phyloP scores from a whole-genome alignment of 2,888 invertebrate genomes.

The Alcis repandata region DNA sequence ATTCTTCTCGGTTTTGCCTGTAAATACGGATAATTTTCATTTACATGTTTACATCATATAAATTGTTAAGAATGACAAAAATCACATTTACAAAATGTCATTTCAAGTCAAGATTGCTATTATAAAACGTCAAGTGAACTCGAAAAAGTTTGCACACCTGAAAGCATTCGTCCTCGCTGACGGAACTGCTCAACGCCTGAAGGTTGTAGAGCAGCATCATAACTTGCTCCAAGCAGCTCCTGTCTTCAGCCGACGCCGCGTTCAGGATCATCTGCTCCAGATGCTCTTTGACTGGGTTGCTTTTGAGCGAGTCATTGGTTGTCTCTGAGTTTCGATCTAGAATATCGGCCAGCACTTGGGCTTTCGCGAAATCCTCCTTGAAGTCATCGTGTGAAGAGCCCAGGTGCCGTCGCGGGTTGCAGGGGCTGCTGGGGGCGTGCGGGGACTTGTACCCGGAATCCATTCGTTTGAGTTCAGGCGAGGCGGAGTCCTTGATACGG shows the following conservation, averaged over 20 bases:
- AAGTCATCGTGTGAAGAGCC: slow-evolving; percentile 78
- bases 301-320: slow-evolving; percentile 78
- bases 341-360: slow-evolving; percentile 79
- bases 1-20: slow-evolving; percentile 80
- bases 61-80: not conserved
- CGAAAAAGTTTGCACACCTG: slow-evolving; percentile 69
- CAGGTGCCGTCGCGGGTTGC: slow-evolving; percentile 72
- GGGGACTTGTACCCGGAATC: slow-evolving; percentile 86
- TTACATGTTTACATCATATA: not conserved
- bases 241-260: slow-evolving; percentile 85
- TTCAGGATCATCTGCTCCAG: slow-evolving; percentile 83
- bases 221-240: slow-evolving; percentile 88
- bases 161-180: slow-evolving; percentile 86
- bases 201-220: slow-evolving; percentile 87
- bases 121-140: slow-evolving; percentile 3
- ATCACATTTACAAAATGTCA: slow-evolving; percentile 6
- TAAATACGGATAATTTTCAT: slow-evolving; percentile 46
- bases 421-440: slow-evolving; percentile 78
- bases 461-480: slow-evolving; percentile 84
- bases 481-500: slow-evolving; percentile 84
- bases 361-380: slow-evolving; percentile 83
- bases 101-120: not conserved
- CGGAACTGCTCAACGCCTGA: slow-evolving; percentile 85
- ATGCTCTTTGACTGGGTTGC: slow-evolving; percentile 82
- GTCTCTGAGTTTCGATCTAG: slow-evolving; percentile 78